These are phyloP conservation scores for Bubalus kerabau DNA, from an alignment of 2,113 vertebrate species.

Conservation along the genomic window DNA sequence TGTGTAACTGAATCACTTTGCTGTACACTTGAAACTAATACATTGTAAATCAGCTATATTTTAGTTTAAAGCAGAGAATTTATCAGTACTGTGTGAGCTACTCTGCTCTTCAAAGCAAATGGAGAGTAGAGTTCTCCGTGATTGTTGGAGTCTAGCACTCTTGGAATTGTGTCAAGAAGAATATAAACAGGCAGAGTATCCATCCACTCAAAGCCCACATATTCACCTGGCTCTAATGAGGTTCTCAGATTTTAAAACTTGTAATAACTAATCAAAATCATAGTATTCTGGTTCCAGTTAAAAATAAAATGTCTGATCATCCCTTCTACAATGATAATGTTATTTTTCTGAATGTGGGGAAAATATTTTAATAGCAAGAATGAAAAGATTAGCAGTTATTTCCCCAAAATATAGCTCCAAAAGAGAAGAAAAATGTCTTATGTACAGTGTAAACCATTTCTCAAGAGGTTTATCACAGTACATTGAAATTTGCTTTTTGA, in stretches of 20 bases:
- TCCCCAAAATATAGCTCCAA: not conserved
- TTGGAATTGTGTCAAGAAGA: not conserved
- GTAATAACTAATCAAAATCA: slow-evolving; percentile 13
- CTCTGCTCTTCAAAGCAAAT: slow-evolving; percentile 42
- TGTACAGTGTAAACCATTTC: not conserved
- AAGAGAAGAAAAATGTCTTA: not conserved
- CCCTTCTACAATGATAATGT: not conserved
- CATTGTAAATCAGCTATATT: not conserved
- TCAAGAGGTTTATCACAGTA: not conserved
- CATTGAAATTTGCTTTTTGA: not conserved
- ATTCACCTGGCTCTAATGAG: not conserved
- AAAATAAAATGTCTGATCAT: not conserved
- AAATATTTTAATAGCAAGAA: not conserved
- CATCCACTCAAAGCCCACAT: not conserved
- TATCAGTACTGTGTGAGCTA: not conserved
- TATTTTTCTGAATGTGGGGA: not conserved
- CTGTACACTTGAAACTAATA: not conserved
- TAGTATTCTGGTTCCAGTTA: not conserved
- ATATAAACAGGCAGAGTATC: not conserved
- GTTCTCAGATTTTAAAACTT: not conserved
- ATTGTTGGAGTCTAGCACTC: not conserved
- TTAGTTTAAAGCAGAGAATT: slow-evolving; percentile 16
- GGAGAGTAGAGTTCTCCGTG: not conserved
- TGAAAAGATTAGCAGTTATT: not conserved
- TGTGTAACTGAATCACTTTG: not conserved